Base-by-base conservation (phyloP, 2,888 invertebrate genomes). In the Phrixothrix hirtus region DNA sequence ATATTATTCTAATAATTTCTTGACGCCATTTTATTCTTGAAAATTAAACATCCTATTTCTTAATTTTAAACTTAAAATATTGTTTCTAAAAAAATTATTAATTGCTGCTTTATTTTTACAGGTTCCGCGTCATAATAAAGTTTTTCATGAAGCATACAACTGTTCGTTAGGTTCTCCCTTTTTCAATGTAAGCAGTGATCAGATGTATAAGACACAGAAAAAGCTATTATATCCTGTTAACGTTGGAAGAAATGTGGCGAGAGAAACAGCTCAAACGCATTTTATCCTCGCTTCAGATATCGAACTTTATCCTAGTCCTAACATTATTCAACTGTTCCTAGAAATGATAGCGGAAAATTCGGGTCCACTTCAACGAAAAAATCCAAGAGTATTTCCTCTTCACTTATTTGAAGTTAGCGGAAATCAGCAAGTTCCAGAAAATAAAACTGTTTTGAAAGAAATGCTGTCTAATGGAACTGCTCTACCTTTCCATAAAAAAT, bases 401-500 rank as follows among this genome's bases (percentile, higher is more conserved):
- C 89, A 92, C 63, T 87, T 95, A 65, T 95, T 95, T 73, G 95
- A 95, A 79, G 88, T 95, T 53, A 87, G 86, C 70, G 81, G 82
- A 59, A 81, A 80, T 61, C 80, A 72, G 50, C 75, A 79, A 77
- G 84, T 88, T 69, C 90, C 89, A 62, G 81, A 81, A 61, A 86
- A 86, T 60, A 92, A 92, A 75, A 84, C 85, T 4, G 83, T 86
- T 66, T 78, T 77, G 37, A 71, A 72, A 57, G 79, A 80, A 57
- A 89, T 93, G 85, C 75, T 94, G 64, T 80, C 81, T 52, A 83
- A 83, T 36, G 88, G 88, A 53, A 84, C 87, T 26, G 94, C 93
- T 9, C 88, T 95, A 70, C 92, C 92, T 30, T 95, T 95, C 75
- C 95, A 95, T 75, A 92, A 94, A 72, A 89, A 86, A 68, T 84